Percentiles rank a stretch among this genome's conserved stretches.
Evolutionary conservation across 2,888 invertebrate species (phyloP).

Genomic region (Schizaphis graminum): DNA sequence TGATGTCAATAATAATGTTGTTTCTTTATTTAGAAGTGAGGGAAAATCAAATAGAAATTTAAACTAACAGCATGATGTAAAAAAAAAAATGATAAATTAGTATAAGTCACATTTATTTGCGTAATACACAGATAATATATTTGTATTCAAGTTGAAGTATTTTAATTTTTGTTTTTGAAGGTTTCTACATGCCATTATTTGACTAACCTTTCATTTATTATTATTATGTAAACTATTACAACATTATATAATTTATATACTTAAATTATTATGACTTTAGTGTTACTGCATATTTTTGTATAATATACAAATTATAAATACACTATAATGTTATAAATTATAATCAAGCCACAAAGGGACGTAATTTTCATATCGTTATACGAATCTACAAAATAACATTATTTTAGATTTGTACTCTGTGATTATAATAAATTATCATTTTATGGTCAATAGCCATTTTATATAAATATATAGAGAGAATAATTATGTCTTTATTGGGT

Average conservation of each 20-base stretch:
- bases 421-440: not conserved
- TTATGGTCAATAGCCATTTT: not conserved
- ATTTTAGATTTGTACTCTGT: not conserved
- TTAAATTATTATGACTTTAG: not conserved
- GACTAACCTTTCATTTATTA: not conserved
- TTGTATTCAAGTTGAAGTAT: constrained; percentile 1
- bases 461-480: not conserved
- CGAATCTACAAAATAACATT: not conserved
- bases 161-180: constrained; percentile 1
- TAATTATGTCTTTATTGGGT: not conserved
- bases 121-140: not conserved
- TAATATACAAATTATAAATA: constrained; percentile 6
- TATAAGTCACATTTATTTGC: not conserved
- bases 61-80: not conserved
- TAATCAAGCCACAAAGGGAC: not conserved
- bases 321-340: not conserved
- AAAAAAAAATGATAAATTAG: not conserved
- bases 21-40: not conserved
- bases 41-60: not conserved
- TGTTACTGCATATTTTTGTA: not conserved
- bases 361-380: not conserved
- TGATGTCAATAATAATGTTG: not conserved
- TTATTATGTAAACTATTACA: not conserved
- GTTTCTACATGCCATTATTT: not conserved
- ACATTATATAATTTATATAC: not conserved